These are phyloP conservation scores for Drosophila truncata DNA, from an alignment of 1,140 invertebrate species.

Conservation along the genomic window DNA sequence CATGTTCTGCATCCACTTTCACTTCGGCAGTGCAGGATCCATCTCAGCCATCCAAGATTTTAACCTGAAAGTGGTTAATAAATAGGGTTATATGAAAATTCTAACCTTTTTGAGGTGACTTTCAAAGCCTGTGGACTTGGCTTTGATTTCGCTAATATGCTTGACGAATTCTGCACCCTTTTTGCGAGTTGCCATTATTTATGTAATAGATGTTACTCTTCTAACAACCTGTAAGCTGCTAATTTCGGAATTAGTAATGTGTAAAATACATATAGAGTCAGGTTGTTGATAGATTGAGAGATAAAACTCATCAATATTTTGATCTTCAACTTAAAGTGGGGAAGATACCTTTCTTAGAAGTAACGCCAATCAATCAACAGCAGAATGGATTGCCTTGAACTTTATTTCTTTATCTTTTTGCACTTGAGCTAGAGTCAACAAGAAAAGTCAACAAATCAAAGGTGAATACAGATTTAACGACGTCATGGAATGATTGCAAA, in stretches of 20 bases:
- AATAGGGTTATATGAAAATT: neutral
- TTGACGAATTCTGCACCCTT: constrained; percentile 75
- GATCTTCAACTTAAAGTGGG: constrained; percentile 3
- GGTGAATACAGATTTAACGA: no score
- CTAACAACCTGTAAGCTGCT: constrained; percentile 1
- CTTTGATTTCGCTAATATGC: constrained; percentile 73
- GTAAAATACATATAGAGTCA: neutral
- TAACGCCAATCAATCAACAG: neutral
- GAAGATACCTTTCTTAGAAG: neutral
- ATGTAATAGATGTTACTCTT: constrained; percentile 13
- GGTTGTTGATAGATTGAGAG: neutral
- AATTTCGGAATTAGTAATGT: neutral
- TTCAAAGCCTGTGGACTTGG: constrained; percentile 69
- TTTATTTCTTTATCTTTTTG: neutral
- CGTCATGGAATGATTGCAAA: no score
- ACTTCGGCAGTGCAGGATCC: constrained; percentile 92
- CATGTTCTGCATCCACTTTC: constrained; percentile 90
- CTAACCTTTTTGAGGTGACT: constrained; percentile 67
- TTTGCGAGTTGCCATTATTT: constrained; percentile 64
- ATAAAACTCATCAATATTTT: constrained; percentile 2
- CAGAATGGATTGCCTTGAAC: constrained; percentile 1
- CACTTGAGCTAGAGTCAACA: neutral
- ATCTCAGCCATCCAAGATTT: constrained; percentile 89
- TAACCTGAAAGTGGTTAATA: constrained; percentile 86
- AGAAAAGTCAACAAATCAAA: neutral